These are phyloP conservation scores for Scyliorhinus canicula DNA, from an alignment of 2,797 vertebrate species.

Conservation along the genomic window DNA sequence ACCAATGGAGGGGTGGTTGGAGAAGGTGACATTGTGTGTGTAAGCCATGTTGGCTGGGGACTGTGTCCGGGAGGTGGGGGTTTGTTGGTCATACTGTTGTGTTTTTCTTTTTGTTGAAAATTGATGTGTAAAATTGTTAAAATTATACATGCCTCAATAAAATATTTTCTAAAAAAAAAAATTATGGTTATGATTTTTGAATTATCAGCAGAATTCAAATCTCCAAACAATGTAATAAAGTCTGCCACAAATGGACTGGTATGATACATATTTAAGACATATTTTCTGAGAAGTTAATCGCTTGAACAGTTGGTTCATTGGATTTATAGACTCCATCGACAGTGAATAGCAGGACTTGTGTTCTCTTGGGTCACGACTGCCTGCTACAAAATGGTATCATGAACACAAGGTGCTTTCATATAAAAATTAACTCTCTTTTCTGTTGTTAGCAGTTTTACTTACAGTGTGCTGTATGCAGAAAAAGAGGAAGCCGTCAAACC, in stretches of 20 bases:
- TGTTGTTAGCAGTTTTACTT: conserved; percentile 78
- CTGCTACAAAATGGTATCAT: not conserved
- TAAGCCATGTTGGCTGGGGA: no score
- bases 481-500: conserved; percentile 89
- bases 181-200: not conserved
- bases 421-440: conserved; percentile 43
- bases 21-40: no score
- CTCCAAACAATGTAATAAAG: not conserved
- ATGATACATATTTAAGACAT: not conserved
- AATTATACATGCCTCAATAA: no score
- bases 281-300: not conserved
- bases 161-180: no score
- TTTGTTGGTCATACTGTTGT: no score
- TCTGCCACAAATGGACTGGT: not conserved
- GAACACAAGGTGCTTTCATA: not conserved
- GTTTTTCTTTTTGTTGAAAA: no score
- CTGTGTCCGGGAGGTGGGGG: no score
- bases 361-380: not conserved
- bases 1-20: no score
- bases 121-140: no score
- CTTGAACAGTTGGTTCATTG: not conserved
- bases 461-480: conserved; percentile 93
- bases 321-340: not conserved
- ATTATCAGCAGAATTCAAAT: not conserved
- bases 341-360: not conserved